phyloP scores from a whole-genome alignment of 2,113 vertebrate genomes.

The Sorex araneus region DNA sequence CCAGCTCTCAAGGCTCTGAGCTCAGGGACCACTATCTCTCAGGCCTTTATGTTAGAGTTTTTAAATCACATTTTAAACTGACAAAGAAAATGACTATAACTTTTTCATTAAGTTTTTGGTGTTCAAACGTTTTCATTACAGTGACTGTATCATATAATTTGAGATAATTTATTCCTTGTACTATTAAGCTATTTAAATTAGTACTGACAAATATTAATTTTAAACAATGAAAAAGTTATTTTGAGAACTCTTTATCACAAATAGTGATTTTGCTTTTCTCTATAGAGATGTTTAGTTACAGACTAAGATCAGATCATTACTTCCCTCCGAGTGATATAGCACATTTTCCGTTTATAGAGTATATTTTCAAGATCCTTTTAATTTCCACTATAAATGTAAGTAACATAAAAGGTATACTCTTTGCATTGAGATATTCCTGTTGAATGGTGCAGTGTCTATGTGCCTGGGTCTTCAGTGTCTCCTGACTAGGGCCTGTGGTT shows the following conservation, averaged over 20 bases:
- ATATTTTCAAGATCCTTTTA: neutral
- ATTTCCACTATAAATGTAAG: conserved; percentile 16
- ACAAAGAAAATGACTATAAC: neutral
- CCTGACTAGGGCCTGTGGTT: neutral
- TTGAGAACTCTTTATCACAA: neutral
- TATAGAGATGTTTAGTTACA: too few species aligned
- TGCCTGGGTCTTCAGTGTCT: neutral
- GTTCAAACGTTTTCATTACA: neutral
- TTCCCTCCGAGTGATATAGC: too few species aligned
- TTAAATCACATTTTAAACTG: too few species aligned
- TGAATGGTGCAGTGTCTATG: neutral
- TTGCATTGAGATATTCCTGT: neutral
- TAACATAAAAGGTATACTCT: neutral
- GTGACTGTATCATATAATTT: neutral
- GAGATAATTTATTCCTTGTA: conserved; percentile 6
- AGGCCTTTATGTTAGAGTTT: too few species aligned
- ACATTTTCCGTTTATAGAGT: too few species aligned
- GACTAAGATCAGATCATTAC: too few species aligned
- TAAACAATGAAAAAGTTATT: neutral
- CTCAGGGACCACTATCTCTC: too few species aligned
- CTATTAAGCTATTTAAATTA: neutral
- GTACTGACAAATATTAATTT: neutral
- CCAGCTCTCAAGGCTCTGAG: too few species aligned
- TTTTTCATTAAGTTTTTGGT: neutral
- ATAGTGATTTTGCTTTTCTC: too few species aligned